Base-by-base conservation (phyloP, 2,888 invertebrate genomes). In the Timema podura region DNA sequence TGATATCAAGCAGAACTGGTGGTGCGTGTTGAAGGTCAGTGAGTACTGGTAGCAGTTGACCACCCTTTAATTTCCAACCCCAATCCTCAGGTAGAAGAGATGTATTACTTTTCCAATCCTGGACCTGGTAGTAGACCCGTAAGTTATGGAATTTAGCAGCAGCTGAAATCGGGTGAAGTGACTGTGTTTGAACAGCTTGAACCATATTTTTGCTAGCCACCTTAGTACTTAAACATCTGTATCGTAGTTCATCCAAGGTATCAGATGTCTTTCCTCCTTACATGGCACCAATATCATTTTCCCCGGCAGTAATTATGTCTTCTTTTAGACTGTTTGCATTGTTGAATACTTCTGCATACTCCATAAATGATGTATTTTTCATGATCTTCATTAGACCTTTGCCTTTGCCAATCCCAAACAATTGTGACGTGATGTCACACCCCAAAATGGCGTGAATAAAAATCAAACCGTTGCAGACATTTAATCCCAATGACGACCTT, bases 131-230 rank as follows among this genome's bases (percentile, higher is more conserved):
- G 54, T 54, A 54, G 6, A 54, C 54, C n/a, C 54, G 54, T 54
- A 54, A 11, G 54, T 13, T 54, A 54, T 54, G 54, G 54, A 54
- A 54, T 54, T 54, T 54, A 54, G 54, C 54, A 54, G 54, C 54
- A 54, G 54, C 54, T 13, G 54, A 54, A 54, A 6, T 54, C 16
- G 54, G 54, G 6, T 1, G 54, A 11, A 54, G 54, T 54, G 54
- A 54, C 54, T 54, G 54, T 7, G 54, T 10, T 54, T 54, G 54
- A 54, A 54, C 54, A 7, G 6, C 6, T 54, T 54, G 54, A 10
- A 54, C 16, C 13, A 10, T 10, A 5, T 54, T 54, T 7, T 54
- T 54, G 54, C 10, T 54, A 54, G 54, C 5, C 54, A 54, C n/a
- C 5, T 54, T 54, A 15, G 6, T 2, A 54, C 54, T 54, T n/a